Percentiles rank a stretch among this genome's conserved stretches.
phyloP scores from a whole-genome alignment of 2,888 invertebrate genomes.

The Agrenia bidenticulata region DNA sequence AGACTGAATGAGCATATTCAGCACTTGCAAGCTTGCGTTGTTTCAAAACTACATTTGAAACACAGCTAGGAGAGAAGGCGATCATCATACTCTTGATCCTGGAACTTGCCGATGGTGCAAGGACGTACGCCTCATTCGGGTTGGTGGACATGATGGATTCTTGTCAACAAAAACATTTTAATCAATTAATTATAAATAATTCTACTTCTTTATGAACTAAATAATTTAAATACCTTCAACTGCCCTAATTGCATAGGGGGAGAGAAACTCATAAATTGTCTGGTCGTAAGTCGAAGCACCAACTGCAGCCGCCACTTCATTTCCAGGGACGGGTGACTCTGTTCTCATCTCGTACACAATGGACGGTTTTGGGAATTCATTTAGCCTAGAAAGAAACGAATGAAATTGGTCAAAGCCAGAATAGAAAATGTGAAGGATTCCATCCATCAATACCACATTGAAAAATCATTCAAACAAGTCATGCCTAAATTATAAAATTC shows the following conservation, averaged over 20 bases:
- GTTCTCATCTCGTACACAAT: constrained; percentile 40
- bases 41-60: constrained; percentile 47
- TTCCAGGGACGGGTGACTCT: constrained; percentile 26
- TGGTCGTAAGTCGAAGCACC: constrained; percentile 29
- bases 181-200: background rate
- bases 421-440: background rate
- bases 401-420: too few species aligned
- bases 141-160: constrained; percentile 43
- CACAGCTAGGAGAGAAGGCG: constrained; percentile 49
- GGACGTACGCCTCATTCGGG: constrained; percentile 45
- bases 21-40: constrained; percentile 43
- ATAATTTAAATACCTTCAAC: constrained; percentile 33
- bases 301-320: constrained; percentile 15
- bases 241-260: constrained; percentile 49
- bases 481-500: too few species aligned
- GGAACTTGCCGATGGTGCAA: constrained; percentile 49
- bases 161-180: background rate
- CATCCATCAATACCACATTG: too few species aligned
- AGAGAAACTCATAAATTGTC: constrained; percentile 42
- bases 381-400: constrained; percentile 37
- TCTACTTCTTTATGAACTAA: background rate
- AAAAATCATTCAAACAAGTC: too few species aligned
- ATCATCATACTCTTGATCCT: constrained; percentile 52
- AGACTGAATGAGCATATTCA: constrained; percentile 32
- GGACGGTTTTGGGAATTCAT: constrained; percentile 48